phyloP scores from a whole-genome alignment of 2,888 invertebrate genomes.

The Watsonalla cultraria region DNA sequence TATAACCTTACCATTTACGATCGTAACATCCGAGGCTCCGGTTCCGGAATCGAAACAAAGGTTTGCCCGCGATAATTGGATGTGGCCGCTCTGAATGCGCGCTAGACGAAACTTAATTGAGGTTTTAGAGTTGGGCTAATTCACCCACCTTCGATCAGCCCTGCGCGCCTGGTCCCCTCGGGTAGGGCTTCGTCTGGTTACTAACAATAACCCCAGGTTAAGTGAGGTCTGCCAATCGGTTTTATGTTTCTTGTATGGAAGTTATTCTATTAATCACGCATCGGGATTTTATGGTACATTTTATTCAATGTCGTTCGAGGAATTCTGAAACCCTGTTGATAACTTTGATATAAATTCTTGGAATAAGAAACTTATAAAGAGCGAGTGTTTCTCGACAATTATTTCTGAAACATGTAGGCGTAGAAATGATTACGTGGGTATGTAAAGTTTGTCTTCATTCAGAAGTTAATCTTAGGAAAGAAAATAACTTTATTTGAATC shows the following conservation, averaged over 20 bases:
- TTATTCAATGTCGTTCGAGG: too few relatives aligned
- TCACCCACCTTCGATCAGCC: constrained; percentile 72
- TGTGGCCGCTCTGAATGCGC: constrained; percentile 72
- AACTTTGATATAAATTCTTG: too few relatives aligned
- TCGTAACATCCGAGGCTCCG: constrained; percentile 37
- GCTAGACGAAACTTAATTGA: constrained; percentile 78
- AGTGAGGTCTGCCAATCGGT: constrained; percentile 51
- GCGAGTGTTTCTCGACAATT: too few relatives aligned
- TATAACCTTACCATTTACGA: constrained; percentile 38
- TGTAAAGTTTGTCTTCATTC: too few relatives aligned
- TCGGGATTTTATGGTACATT: not conserved
- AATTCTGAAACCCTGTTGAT: too few relatives aligned
- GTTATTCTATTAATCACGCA: not conserved
- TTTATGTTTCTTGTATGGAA: constrained; percentile 39
- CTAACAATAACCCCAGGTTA: constrained; percentile 59
- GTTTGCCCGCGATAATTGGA: constrained; percentile 74
- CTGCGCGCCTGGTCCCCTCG: constrained; percentile 40
- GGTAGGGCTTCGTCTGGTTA: constrained; percentile 60
- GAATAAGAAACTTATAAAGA: too few relatives aligned
- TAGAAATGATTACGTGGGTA: too few relatives aligned
- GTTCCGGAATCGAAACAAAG: constrained; percentile 65
- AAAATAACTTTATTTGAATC: too few relatives aligned
- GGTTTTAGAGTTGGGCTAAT: constrained; percentile 77
- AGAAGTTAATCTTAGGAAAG: too few relatives aligned
- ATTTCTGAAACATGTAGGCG: too few relatives aligned